Evolutionary conservation across 1,140 invertebrate species (phyloP), one percentile per base, ranked within the genome.

Genomic region (Drosophila obscura): DNA sequence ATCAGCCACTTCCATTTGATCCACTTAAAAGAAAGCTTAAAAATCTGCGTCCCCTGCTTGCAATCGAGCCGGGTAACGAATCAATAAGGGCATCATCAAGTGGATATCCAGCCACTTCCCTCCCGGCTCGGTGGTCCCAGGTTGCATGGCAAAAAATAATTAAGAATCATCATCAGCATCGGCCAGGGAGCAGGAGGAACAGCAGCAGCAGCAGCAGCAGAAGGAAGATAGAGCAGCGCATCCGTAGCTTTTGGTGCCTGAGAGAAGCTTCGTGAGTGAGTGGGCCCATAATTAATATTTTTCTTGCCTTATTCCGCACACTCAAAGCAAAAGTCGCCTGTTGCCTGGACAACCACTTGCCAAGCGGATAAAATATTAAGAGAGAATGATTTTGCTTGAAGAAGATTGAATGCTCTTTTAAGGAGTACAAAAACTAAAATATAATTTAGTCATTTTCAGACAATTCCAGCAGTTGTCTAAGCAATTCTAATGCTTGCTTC

Each of bases 241-340:
- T 55, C 46, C 79, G 52, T 59, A 41, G 67, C 65, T 45, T 19
- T 19, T 19, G 19, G 19, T 19, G 19, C 1, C 19, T 1, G 19
- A 19, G 19, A 1, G 19, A 1, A 19, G 65, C 66, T 66, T 68
- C 58, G 41, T 79, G 50, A 85, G 81, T 77, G 82, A 19, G 19
- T 19, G 19, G 19, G 64, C 45, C 28, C 73, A 71, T 85, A 85
- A 85, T 87, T 85, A 87, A 85, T 87, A 64, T 87, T 77, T 77
- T 67, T 57, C 52, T 58, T 69, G 35, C 45, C 52, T 66, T 28
- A 22, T 49, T 58, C 43, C 45, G n/a, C 44, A 43, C 45, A 68
- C 51, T 69, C 44, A 43, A 39, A 48, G 72, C 49, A 41, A 65
- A 46, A 74, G 61, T 65, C 61, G 48, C 19, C 61, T 46, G 82